Evolutionary conservation across 2,113 vertebrate species (phyloP).

Genomic region (Spea multiplicata): DNA sequence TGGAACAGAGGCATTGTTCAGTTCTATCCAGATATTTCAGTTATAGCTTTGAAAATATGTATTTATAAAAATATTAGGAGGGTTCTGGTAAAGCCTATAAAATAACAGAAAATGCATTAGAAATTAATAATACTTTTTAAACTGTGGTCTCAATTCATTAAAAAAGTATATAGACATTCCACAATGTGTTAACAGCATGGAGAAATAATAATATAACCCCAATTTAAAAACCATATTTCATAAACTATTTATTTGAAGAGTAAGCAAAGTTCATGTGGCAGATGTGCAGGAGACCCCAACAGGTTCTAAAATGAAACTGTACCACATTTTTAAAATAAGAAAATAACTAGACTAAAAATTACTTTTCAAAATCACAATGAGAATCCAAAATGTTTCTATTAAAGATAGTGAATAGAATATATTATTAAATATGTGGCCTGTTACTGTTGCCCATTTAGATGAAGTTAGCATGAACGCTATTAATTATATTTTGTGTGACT

Average conservation of each 20-base stretch:
- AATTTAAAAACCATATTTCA: conserved; percentile 64
- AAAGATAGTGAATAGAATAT: too few relatives aligned
- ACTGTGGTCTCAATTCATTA: conserved; percentile 61
- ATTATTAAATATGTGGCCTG: too few relatives aligned
- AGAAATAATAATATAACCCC: conserved; percentile 58
- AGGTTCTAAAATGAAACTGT: not conserved
- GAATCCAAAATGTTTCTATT: too few relatives aligned
- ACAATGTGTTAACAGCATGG: conserved; percentile 57
- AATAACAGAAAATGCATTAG: conserved; percentile 58
- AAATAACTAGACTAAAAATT: too few relatives aligned
- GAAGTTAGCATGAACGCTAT: too few relatives aligned
- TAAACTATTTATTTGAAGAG: conserved; percentile 59
- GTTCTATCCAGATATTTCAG: conserved; percentile 1
- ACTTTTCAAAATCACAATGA: too few relatives aligned
- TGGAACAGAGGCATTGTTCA: not conserved
- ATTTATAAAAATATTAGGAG: conserved; percentile 56
- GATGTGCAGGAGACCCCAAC: conserved; percentile 63
- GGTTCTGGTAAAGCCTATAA: conserved; percentile 59
- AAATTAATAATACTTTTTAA: conserved; percentile 59
- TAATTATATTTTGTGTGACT: too few relatives aligned
- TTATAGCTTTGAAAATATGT: conserved; percentile 30
- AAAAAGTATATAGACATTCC: conserved; percentile 60
- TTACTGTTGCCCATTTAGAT: too few relatives aligned
- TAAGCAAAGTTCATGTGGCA: conserved; percentile 54
- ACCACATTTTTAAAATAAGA: too few relatives aligned